Conservation (phyloP, 1,140 invertebrate species). For the Trichoplusia ni region DNA sequence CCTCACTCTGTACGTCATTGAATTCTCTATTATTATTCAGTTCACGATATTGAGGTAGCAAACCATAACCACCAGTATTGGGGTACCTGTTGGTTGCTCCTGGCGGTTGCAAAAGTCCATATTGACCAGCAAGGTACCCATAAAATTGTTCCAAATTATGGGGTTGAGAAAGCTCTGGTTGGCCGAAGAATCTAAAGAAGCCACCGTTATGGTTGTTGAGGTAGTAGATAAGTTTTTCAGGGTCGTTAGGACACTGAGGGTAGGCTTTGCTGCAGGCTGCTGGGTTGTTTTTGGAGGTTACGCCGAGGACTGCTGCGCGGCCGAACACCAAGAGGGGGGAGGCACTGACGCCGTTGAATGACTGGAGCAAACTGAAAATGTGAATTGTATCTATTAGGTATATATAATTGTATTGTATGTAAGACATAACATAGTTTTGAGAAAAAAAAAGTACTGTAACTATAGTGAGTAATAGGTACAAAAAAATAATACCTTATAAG, state of each 20-base stretch:
- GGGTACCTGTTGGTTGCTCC: constrained; percentile 20
- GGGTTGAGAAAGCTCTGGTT: constrained; percentile 49
- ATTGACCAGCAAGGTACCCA: constrained; percentile 56
- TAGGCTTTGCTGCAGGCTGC: constrained; percentile 85
- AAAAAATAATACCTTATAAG: too few relatives aligned
- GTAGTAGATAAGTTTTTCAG: constrained; percentile 88
- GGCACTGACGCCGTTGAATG: constrained; percentile 73
- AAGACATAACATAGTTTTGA: too few relatives aligned
- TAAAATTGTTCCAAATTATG: constrained; percentile 64
- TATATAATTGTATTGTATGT: neutral
- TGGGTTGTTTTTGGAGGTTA: constrained; percentile 84
- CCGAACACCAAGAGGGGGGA: constrained; percentile 87
- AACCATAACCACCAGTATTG: constrained; percentile 36
- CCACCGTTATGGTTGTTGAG: constrained; percentile 93
- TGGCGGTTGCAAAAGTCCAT: constrained; percentile 34
- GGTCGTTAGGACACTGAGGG: constrained; percentile 87
- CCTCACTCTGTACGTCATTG: constrained; percentile 38
- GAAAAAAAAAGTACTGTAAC: too few relatives aligned
- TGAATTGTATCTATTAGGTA: neutral
- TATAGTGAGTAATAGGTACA: too few relatives aligned
- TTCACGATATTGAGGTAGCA: constrained; percentile 11
- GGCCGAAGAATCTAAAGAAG: constrained; percentile 90
- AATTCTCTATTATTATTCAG: constrained; percentile 17
- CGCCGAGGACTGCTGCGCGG: constrained; percentile 87
- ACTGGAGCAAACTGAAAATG: constrained; percentile 62